A percentile compares a stretch with the other conserved stretches of the same genome.
Evolutionary conservation across 2,113 vertebrate species (phyloP).

Genomic region (Microcebus tavaratra): DNA sequence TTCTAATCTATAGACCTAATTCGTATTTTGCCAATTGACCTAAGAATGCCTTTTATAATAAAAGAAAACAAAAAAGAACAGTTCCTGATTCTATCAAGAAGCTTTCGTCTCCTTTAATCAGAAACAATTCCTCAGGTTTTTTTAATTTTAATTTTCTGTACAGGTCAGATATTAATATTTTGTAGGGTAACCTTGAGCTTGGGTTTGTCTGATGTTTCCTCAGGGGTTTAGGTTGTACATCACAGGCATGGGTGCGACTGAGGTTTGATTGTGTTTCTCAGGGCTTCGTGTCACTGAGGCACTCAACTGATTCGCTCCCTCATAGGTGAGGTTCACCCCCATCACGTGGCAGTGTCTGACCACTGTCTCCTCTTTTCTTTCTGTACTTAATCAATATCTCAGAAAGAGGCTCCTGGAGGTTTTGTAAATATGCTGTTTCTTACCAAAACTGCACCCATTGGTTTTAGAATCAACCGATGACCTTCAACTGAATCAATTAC

Average conservation of each 20-base stretch:
- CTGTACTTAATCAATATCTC: not conserved
- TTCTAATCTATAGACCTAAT: not conserved
- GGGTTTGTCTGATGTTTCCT: not conserved
- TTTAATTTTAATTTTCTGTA: not conserved
- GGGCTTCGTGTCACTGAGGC: not conserved
- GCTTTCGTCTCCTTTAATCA: not conserved
- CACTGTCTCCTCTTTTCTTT: not conserved
- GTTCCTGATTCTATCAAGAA: not conserved
- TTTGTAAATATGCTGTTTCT: not conserved
- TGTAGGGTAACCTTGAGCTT: not conserved
- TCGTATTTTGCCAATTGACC: not conserved
- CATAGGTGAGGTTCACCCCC: not conserved
- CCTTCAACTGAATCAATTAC: not conserved
- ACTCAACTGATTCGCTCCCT: not conserved
- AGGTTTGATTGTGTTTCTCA: not conserved
- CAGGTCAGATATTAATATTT: not conserved
- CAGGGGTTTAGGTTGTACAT: not conserved
- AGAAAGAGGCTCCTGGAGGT: not conserved
- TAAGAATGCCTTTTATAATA: not conserved
- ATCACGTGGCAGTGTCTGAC: not conserved
- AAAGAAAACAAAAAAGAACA: not conserved
- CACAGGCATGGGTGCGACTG: not conserved
- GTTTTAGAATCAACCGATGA: not conserved
- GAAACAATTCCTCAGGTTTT: not conserved
- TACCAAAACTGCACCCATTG: not conserved